phyloP scores from a whole-genome alignment of 2,113 vertebrate species.

The Gymnorhina tibicen region DNA sequence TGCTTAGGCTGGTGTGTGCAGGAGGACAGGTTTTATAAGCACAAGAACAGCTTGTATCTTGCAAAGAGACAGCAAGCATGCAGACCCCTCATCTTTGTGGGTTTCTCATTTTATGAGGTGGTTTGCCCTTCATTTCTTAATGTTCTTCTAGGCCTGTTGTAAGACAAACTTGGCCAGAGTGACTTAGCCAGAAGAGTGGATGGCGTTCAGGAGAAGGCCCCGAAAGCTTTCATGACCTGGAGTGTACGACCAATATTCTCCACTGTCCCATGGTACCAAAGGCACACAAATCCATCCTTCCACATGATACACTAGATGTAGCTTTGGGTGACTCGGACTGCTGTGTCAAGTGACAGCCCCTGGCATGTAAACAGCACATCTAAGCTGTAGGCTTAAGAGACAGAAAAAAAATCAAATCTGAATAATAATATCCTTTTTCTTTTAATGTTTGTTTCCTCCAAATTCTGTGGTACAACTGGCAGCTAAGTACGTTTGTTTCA shows the following conservation, averaged over 20 bases:
- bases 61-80: background rate
- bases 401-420: background rate
- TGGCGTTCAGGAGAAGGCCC: background rate
- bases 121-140: background rate
- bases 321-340: background rate
- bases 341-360: background rate
- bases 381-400: background rate
- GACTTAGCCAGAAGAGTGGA: background rate
- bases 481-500: background rate
- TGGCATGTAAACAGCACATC: background rate
- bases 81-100: background rate
- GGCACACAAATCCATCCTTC: background rate
- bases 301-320: fast-evolving
- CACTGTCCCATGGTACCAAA: background rate
- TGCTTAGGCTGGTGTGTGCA: background rate
- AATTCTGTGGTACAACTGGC: background rate
- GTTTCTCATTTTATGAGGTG: background rate
- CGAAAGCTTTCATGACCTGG: background rate
- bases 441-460: background rate
- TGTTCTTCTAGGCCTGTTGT: background rate
- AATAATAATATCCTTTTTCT: background rate
- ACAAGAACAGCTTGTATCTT: background rate
- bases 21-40: background rate
- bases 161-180: background rate
- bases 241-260: background rate